phyloP scores from a whole-genome alignment of 2,113 vertebrate species.

The Myotis yumanensis region DNA sequence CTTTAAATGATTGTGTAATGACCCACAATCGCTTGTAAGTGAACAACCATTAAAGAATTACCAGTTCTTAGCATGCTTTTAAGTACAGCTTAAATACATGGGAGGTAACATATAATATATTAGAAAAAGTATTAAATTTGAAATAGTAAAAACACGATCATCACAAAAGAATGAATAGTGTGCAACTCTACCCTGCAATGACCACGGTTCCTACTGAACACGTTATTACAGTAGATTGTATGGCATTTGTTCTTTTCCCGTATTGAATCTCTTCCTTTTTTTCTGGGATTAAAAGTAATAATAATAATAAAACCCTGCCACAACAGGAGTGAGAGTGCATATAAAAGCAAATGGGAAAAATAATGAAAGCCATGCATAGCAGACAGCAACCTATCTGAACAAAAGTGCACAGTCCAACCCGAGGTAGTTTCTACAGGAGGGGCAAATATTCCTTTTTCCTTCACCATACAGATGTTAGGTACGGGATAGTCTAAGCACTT shows the following conservation, averaged over 20 bases:
- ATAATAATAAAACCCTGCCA: slow-evolving; percentile 57
- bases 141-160: slow-evolving; percentile 81
- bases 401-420: slow-evolving; percentile 49
- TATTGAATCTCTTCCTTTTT: slow-evolving; percentile 59
- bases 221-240: slow-evolving; percentile 4
- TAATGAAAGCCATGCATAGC: slow-evolving; percentile 61
- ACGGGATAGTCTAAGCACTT: background rate
- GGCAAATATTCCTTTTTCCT: background rate
- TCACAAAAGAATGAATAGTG: slow-evolving; percentile 78
- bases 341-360: slow-evolving; percentile 61
- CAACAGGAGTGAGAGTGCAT: slow-evolving; percentile 62
- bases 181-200: slow-evolving; percentile 65
- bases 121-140: slow-evolving; percentile 86
- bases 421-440: background rate
- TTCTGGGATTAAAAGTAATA: slow-evolving; percentile 71
- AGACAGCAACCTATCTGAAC: slow-evolving; percentile 32
- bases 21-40: slow-evolving; percentile 97
- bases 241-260: slow-evolving; percentile 32
- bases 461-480: background rate
- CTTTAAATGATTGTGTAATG: slow-evolving; percentile 98
- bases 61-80: slow-evolving; percentile 92
- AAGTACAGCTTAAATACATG: slow-evolving; percentile 94
- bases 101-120: slow-evolving; percentile 89
- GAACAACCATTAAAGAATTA: slow-evolving; percentile 97
- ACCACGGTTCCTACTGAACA: slow-evolving; percentile 32